A percentile compares a stretch with the other conserved stretches of the same genome.
Evolutionary conservation across 2,888 invertebrate genomes (phyloP).

Genomic region (Drosophila peninsularis): DNA sequence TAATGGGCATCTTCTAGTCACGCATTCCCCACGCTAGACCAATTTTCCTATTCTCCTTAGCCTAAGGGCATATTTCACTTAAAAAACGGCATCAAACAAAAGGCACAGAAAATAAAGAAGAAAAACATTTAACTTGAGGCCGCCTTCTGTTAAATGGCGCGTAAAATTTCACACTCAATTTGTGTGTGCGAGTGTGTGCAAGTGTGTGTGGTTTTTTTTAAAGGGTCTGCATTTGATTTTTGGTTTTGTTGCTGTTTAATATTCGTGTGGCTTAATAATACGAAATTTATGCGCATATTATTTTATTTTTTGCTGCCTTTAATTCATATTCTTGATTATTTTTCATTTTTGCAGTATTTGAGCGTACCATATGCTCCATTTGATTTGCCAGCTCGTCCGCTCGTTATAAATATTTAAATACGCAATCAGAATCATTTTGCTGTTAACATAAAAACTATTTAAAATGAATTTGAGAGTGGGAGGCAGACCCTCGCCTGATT

Average conservation of each 20-base stretch:
- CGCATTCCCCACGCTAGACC: background rate
- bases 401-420: constrained; percentile 35
- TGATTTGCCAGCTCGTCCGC: constrained; percentile 22
- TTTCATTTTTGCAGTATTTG: constrained; percentile 12
- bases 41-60: constrained; percentile 7
- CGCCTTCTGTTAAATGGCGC: constrained; percentile 68
- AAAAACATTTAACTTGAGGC: constrained; percentile 39
- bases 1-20: constrained; percentile 10
- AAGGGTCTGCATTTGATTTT: constrained; percentile 31
- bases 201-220: constrained; percentile 13
- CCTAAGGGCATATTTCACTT: constrained; percentile 48
- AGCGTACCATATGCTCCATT: constrained; percentile 33
- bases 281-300: constrained; percentile 64
- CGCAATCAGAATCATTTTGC: constrained; percentile 7
- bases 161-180: constrained; percentile 78
- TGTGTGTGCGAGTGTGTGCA: constrained; percentile 30
- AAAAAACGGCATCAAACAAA: constrained; percentile 30
- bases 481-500: background rate
- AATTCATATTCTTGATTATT: background rate
- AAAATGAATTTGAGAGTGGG: background rate
- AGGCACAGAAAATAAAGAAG: constrained; percentile 1
- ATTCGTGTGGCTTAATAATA: constrained; percentile 62
- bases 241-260: constrained; percentile 39
- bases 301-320: background rate
- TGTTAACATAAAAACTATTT: constrained; percentile 18